phyloP scores from a whole-genome alignment of 2,888 invertebrate species.

The Xanthia togata region DNA sequence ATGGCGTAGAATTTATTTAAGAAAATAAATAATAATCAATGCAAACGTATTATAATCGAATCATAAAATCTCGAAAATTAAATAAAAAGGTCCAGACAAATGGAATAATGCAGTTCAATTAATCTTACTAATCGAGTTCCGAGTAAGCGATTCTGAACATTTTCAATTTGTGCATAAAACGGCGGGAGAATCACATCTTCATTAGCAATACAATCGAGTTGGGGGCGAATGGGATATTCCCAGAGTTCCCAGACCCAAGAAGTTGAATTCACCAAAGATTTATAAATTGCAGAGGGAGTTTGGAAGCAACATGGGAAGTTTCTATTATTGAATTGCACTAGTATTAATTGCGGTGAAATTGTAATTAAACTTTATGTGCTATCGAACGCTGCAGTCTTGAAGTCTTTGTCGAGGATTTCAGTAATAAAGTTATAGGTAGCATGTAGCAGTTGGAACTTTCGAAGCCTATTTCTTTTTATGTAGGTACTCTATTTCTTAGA shows the following conservation, averaged over 20 bases:
- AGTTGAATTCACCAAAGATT: constrained; percentile 68
- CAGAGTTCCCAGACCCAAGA: constrained; percentile 73
- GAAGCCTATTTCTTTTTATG: neutral
- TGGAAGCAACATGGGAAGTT: constrained; percentile 59
- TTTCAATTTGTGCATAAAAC: constrained; percentile 82
- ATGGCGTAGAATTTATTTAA: constrained; percentile 34
- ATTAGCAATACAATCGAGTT: constrained; percentile 83
- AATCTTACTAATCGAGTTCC: constrained; percentile 69
- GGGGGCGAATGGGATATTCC: constrained; percentile 74
- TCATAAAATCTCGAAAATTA: constrained; percentile 62
- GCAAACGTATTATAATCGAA: constrained; percentile 47
- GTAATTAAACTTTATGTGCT: constrained; percentile 62
- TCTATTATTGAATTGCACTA: constrained; percentile 59
- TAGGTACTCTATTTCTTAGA: neutral
- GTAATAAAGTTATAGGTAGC: constrained; percentile 7
- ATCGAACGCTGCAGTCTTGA: constrained; percentile 50
- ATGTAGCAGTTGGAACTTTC: neutral
- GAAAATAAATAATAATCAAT: constrained; percentile 54
- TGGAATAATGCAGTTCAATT: constrained; percentile 72
- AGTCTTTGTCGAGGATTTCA: constrained; percentile 47
- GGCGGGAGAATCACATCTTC: constrained; percentile 76
- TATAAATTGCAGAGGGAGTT: constrained; percentile 66
- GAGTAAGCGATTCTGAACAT: constrained; percentile 73
- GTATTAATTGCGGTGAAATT: constrained; percentile 66
- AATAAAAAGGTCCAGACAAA: constrained; percentile 62